A percentile compares a stretch with the other conserved stretches of the same genome.
These are phyloP conservation scores for Callopanchax toddi DNA, from an alignment of 2,113 vertebrate species.

Conservation along the genomic window DNA sequence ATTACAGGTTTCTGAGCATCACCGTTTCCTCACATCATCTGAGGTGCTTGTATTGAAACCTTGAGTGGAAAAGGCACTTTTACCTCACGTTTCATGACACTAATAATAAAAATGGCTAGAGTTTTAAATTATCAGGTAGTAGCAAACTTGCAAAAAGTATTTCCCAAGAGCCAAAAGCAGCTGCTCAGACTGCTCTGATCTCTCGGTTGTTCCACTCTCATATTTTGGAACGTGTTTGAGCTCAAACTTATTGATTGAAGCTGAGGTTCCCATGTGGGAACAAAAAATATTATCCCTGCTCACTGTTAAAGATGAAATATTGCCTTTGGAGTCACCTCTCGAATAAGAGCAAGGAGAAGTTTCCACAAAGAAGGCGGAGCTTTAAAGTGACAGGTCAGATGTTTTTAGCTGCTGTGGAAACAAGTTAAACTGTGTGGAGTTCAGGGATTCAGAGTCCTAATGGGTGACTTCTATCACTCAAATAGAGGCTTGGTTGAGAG, in stretches of 20 bases:
- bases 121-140: not conserved
- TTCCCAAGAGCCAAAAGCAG: not conserved
- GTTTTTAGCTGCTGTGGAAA: too few species aligned
- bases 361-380: not conserved
- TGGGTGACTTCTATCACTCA: too few species aligned
- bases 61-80: not conserved
- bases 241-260: not conserved
- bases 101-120: not conserved
- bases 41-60: not conserved
- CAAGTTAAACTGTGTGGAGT: too few species aligned
- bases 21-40: not conserved
- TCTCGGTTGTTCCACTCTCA: not conserved
- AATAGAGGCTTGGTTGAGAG: too few species aligned
- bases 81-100: not conserved
- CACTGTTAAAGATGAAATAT: not conserved
- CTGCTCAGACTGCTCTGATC: not conserved
- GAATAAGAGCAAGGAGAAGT: not conserved
- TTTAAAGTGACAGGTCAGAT: not conserved
- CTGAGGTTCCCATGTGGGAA: not conserved
- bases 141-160: not conserved
- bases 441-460: too few species aligned
- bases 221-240: not conserved
- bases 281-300: not conserved
- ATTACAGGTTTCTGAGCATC: constrained; percentile 4
- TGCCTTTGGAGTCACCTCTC: not conserved